phyloP scores from a whole-genome alignment of 1,140 invertebrate genomes.

The Listronotus bonariensis region DNA sequence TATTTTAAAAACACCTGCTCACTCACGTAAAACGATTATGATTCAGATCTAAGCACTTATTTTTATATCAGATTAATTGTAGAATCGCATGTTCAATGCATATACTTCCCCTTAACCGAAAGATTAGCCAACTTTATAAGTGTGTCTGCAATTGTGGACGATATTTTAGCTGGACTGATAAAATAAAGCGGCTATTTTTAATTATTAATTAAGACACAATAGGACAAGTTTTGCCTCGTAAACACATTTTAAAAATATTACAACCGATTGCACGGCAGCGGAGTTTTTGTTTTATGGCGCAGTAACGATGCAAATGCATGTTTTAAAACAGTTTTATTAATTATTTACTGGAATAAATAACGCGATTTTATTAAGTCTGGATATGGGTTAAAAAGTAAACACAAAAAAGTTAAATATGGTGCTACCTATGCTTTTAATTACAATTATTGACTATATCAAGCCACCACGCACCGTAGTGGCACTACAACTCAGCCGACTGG shows the following conservation, averaged over 20 bases:
- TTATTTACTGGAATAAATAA: constrained; percentile 8
- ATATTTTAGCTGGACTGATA: constrained; percentile 25
- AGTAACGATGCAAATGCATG: constrained; percentile 28
- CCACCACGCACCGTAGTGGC: too few species aligned
- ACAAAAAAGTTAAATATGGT: too few species aligned
- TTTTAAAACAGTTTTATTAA: constrained; percentile 21
- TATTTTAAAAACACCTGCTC: too few species aligned
- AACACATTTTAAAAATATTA: constrained; percentile 32
- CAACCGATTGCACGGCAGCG: constrained; percentile 19
- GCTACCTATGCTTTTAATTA: too few species aligned
- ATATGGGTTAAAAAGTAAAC: too few species aligned
- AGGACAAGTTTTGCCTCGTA: constrained; percentile 24
- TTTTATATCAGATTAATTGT: constrained; percentile 31
- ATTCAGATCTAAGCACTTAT: constrained; percentile 22
- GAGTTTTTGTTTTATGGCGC: constrained; percentile 15
- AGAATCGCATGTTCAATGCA: constrained; percentile 14
- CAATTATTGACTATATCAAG: too few species aligned
- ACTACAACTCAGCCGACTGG: too few species aligned
- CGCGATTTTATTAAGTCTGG: too few species aligned
- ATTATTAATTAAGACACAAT: constrained; percentile 34
- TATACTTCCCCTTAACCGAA: constrained; percentile 5
- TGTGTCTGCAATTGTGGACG: constrained; percentile 28
- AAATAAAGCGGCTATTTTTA: constrained; percentile 29
- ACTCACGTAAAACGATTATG: constrained; percentile 1
- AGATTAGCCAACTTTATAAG: constrained; percentile 31